Percentiles rank a stretch among this genome's conserved stretches.
These are phyloP conservation scores for Acanthopagrus latus DNA, from an alignment of 2,797 vertebrate genomes.

Conservation along the genomic window DNA sequence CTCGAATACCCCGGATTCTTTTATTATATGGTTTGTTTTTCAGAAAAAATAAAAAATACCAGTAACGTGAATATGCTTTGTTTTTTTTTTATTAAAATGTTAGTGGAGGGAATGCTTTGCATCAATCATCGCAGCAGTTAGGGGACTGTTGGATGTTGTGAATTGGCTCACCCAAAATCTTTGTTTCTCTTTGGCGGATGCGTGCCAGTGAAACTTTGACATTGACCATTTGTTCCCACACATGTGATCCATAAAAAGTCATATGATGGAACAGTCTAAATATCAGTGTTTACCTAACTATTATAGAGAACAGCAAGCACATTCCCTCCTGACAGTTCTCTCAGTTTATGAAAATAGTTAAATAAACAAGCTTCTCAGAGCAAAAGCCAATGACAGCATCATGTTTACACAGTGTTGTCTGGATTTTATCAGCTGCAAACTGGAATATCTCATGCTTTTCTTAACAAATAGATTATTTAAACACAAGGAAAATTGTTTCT, in stretches of 20 bases:
- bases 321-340: constrained; percentile 42
- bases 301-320: constrained; percentile 22
- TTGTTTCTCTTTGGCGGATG: constrained; percentile 2
- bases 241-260: constrained; percentile 21
- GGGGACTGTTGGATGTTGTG: neutral
- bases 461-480: neutral
- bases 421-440: constrained; percentile 4
- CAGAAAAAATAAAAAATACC: constrained; percentile 74
- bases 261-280: constrained; percentile 6
- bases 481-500: neutral
- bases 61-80: constrained; percentile 23
- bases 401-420: neutral
- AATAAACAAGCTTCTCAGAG: constrained; percentile 22
- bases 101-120: neutral
- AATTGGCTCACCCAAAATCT: neutral
- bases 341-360: constrained; percentile 51
- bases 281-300: constrained; percentile 40
- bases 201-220: neutral
- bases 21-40: constrained; percentile 78
- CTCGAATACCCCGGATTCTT: constrained; percentile 54
- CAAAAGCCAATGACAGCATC: constrained; percentile 19
- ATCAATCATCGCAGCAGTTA: neutral
- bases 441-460: neutral
- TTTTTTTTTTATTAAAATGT: constrained; percentile 6
- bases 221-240: constrained; percentile 42